Base-by-base conservation (phyloP, 2,888 invertebrate genomes). In the Exocentrus adspersus region DNA sequence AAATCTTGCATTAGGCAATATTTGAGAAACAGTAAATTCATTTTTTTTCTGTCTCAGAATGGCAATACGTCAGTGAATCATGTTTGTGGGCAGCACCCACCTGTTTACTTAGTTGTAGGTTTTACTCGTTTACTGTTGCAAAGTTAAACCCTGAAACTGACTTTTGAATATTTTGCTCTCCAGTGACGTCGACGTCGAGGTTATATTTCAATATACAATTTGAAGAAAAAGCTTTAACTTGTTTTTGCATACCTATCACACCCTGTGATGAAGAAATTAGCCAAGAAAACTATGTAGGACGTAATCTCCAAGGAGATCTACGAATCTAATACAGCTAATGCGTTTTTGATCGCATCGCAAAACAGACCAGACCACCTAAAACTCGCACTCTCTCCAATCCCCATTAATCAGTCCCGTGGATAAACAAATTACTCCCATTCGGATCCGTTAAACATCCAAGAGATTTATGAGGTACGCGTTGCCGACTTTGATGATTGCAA, bases 391-490 rank as follows among this genome's bases (percentile, higher is more conserved):
- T n/a, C n/a, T n/a, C n/a, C n/a, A n/a, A n/a, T n/a, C n/a, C 14
- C 37, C 37, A 37, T 16, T 28, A 28, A 48, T 28, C 12, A 48
- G 17, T 48, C 28, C 6, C 16, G 28, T 28, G 14, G 12, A 48
- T 16, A 28, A 17, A 16, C 21, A 28, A 17, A 16, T 45, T 45
- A 19, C 14, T 20, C n/a, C 21, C 10, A 9, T 17, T 48, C 28
- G 16, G 28, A 48, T 48, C 28, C 9, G 16, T 5, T 48, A 7
- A 37, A 37, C 16, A 48, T 28, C 14, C 20, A 48, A 48, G 21
- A 30, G 21, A 30, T 48, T 32, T 51, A 51, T 7, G 51, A 51
- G 51, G 19, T 16, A 51, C 20, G 20, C 32, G 2, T n/a, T 6
- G 37, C 32, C 51, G 19, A 19, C 32, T 32, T 19, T 30, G 17